Base-by-base conservation (phyloP, 2,888 invertebrate genomes). In the Polydrusus tereticollis region DNA sequence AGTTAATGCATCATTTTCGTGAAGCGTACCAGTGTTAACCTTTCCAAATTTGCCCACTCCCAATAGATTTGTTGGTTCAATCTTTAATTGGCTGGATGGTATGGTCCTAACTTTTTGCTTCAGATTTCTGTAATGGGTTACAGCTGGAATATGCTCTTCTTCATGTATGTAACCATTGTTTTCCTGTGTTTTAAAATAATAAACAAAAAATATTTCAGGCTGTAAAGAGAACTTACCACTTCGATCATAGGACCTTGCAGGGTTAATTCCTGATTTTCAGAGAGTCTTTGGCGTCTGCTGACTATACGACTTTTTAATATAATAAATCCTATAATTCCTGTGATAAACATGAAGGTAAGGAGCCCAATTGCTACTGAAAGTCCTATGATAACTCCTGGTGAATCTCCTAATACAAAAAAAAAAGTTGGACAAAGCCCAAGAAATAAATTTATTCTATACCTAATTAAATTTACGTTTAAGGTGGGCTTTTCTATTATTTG, bases 221-320 rank as follows among this genome's bases (percentile, higher is more conserved):
- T 7, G 3, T 16, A 14, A 16, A 45, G 3, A 36, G 20, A 23
- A 82, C 82, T 83, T 83, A 88, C 87, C 66, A 93, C 90, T 86
- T 94, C 94, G 73, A 93, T 89, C 80, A 93, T 90, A 0, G 94
- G 93, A 69, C 94, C 93, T 81, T 94, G 94, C 20, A 94, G 83
- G 0, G 94, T 93, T 86, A 92, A 85, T 82, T 92, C 92, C 78
- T 91, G 91, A 43, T 89, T 88, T 76, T 90, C 90, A 4, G 89
- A 87, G 29, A 89, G 83, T 47, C 88, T 70, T 6, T 86, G 83
- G 41, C 86, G 83, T 69, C 83, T 83, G 71, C 84, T 85, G 38
- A 86, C 85, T 43, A 88, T 77, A 74, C 86, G 85, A 67, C 85
- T 85, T 80, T 87, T 88, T 21, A 93, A 83, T 57, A 90, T 86